A percentile compares a stretch with the other conserved stretches of the same genome.
Conservation (phyloP, 2,113 vertebrate genomes). For the Bos taurus region ARS-UCD2.0 NC_037333.1:49768001-49768500, state of each 20-base stretch:
- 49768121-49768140: neutral
- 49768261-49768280: neutral
- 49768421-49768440: neutral
- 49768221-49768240: neutral
- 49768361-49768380: neutral
- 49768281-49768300: neutral
- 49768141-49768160: neutral
- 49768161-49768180: neutral
- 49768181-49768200: neutral
- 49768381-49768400: neutral
- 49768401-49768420: neutral
- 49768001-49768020: constrained; percentile 30
- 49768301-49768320: neutral
- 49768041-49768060: constrained; percentile 34
- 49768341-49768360: neutral
- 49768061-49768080: constrained; percentile 25
- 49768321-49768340: neutral
- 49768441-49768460: neutral
- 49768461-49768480: neutral
- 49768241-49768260: neutral
- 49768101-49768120: neutral
- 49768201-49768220: neutral
- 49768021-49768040: constrained; percentile 28
- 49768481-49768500: neutral
- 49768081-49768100: neutral